A percentile compares a stretch with the other conserved stretches of the same genome.
phyloP scores from a whole-genome alignment of 2,113 vertebrate species.

The Actinemys pallida region DNA sequence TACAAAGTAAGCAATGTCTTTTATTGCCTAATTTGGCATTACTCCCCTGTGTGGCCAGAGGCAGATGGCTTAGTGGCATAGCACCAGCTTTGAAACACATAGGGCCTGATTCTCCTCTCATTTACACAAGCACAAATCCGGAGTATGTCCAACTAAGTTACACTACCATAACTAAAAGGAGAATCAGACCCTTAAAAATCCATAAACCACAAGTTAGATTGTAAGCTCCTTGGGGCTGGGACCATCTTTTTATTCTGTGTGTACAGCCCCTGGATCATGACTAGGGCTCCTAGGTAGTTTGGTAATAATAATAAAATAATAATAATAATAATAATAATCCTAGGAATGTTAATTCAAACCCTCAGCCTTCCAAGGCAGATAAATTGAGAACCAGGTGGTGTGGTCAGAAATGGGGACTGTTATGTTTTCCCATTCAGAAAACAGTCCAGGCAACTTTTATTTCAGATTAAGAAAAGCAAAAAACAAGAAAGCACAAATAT shows the following conservation, averaged over 20 bases:
- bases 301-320: background rate
- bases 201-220: background rate
- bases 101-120: background rate
- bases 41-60: slow-evolving; percentile 31
- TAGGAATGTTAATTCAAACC: slow-evolving; percentile 33
- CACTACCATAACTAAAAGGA: background rate
- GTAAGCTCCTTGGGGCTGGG: slow-evolving; percentile 31
- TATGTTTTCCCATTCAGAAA: slow-evolving; percentile 1
- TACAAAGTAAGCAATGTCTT: slow-evolving; percentile 66
- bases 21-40: slow-evolving; percentile 64
- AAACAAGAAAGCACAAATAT: background rate
- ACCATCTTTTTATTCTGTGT: slow-evolving; percentile 31
- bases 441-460: background rate
- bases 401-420: background rate
- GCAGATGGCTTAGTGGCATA: background rate
- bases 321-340: slow-evolving; percentile 19
- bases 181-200: background rate
- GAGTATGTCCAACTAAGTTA: background rate
- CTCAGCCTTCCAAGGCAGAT: slow-evolving; percentile 34
- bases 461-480: slow-evolving; percentile 50
- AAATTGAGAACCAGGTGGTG: background rate
- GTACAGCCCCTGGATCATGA: background rate
- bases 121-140: background rate
- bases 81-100: background rate
- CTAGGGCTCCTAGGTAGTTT: background rate